Conservation (phyloP, 2,888 invertebrate species). For the Priocnemis perturbator region DNA sequence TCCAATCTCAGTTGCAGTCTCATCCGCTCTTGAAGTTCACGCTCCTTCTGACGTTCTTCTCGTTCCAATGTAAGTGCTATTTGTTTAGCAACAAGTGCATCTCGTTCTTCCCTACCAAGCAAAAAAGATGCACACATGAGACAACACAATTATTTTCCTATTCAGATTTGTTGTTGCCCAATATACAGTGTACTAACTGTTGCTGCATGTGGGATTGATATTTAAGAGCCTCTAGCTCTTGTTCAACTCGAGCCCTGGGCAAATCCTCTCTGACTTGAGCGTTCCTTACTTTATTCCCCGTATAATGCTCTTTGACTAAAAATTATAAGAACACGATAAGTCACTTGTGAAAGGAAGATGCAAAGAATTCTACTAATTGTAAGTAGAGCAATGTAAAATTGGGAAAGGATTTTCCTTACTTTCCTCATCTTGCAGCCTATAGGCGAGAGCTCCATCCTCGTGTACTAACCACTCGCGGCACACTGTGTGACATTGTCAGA, state of each 20-base stretch:
- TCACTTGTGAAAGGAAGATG: neutral
- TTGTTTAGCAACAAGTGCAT: constrained; percentile 81
- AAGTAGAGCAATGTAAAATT: neutral
- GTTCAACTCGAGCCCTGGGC: constrained; percentile 85
- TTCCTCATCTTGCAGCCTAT: constrained; percentile 88
- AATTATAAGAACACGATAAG: constrained; percentile 25
- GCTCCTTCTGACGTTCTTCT: constrained; percentile 77
- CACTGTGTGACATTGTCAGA: constrained; percentile 78
- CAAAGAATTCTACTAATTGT: neutral
- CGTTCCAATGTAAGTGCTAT: constrained; percentile 81
- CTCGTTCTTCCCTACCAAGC: constrained; percentile 79
- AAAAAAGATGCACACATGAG: constrained; percentile 7
- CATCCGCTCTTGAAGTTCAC: constrained; percentile 67
- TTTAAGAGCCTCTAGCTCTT: constrained; percentile 80
- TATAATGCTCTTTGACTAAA: constrained; percentile 84
- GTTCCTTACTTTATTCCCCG: constrained; percentile 85
- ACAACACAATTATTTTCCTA: neutral
- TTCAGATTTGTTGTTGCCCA: neutral
- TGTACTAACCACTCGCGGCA: constrained; percentile 89
- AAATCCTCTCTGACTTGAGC: constrained; percentile 87
- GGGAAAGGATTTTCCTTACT: constrained; percentile 77
- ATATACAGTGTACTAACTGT: constrained; percentile 77
- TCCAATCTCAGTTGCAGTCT: constrained; percentile 70
- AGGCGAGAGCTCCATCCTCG: constrained; percentile 89
- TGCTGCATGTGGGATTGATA: constrained; percentile 80